Base-by-base conservation (phyloP, 2,888 invertebrate species). In the Dione vanillae region DNA sequence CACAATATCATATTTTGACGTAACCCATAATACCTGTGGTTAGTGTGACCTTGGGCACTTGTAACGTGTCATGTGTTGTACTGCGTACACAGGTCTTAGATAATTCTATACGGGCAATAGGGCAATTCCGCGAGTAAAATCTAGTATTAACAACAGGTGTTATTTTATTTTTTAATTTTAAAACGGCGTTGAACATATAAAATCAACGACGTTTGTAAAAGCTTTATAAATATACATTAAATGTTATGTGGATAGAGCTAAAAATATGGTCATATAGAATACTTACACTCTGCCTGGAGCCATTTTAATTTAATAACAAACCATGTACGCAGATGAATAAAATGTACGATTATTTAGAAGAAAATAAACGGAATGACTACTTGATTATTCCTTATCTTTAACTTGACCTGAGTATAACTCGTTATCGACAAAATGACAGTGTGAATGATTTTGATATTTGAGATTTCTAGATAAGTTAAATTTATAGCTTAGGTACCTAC, bases 391-490 rank as follows among this genome's bases (percentile, higher is more conserved):
- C 52, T 61, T 54, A 72, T 62, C 65, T 10, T 5, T 52, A 43
- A 37, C 35, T 12, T 65, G 65, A 69, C 61, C 54, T 61, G 37
- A 14, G 27, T 40, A 16, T 59, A 27, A 40, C 51, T 54, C n/a
- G 59, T 71, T 72, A 72, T 69, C 72, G 45, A 56, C 61, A 49
- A n/a, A 16, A 20, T 62, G 52, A 69, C 66, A 43, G 65, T 49
- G n/a, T 65, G 51, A 19, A 52, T 41, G 61, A 41, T 41, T 56
- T 19, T 27, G 61, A 66, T 66, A 65, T 11, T 47, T 16, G 52
- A 16, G 58, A 71, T 71, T 52, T 65, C 35, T 56, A 27, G 67
- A 70, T 62, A 70, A 70, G n/a, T 16, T 52, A 3, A 51, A 16
- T 58, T 65, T 12, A 65, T 52, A 20, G n/a, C 19, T 52, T 7